Conservation (phyloP, 2,888 invertebrate species). For the Cylindroiulus punctatus region DNA sequence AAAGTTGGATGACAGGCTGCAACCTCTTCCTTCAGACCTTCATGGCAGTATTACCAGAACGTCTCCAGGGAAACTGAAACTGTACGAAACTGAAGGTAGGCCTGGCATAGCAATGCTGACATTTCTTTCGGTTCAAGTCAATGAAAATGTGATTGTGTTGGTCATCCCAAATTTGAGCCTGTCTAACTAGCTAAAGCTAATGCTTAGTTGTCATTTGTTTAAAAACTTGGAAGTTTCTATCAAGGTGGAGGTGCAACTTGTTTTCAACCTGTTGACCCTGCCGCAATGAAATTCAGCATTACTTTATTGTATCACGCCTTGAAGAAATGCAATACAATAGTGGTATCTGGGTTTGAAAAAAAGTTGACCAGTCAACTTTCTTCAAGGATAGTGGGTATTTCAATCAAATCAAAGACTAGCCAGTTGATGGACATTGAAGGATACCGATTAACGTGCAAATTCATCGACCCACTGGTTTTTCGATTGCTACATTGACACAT, state of each 20-base stretch:
- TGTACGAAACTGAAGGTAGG: conserved; percentile 77
- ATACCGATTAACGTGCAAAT: background rate
- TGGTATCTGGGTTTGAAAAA: background rate
- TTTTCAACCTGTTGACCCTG: background rate
- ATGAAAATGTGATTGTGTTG: too few species aligned
- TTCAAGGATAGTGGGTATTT: background rate
- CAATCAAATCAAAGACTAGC: background rate
- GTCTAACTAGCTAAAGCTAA: too few species aligned
- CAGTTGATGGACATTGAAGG: background rate
- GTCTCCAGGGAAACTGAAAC: conserved; percentile 71
- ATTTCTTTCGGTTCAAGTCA: background rate
- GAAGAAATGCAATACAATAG: background rate
- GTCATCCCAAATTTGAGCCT: too few species aligned
- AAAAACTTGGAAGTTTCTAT: background rate
- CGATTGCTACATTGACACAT: too few species aligned
- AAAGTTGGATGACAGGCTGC: conserved; percentile 81
- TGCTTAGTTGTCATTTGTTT: too few species aligned
- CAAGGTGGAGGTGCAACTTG: conserved; percentile 21
- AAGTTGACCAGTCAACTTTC: background rate
- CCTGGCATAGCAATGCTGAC: too few species aligned
- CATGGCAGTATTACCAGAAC: conserved; percentile 82
- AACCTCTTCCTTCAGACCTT: conserved; percentile 83
- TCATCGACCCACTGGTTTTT: too few species aligned
- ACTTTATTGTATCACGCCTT: background rate
- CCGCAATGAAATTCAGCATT: background rate